Evolutionary conservation across 2,888 invertebrate genomes (phyloP).

Genomic region (Tipula unca): DNA sequence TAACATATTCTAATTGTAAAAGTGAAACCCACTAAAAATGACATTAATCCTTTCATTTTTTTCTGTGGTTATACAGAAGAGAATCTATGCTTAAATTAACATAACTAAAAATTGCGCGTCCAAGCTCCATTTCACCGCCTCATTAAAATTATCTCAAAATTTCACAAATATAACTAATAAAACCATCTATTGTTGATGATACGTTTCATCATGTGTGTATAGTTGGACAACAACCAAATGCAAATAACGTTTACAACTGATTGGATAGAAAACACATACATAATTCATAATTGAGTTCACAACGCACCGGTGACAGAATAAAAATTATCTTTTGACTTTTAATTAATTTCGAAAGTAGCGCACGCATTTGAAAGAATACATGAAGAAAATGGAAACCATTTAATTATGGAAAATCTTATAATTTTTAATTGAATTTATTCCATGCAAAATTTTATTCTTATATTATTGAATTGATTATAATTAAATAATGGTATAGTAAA

Average conservation of each 20-base stretch:
- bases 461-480: not conserved
- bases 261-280: not conserved
- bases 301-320: not conserved
- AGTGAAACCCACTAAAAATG: too few relatives aligned
- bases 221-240: not conserved
- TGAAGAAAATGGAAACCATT: not conserved
- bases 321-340: not conserved
- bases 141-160: too few relatives aligned
- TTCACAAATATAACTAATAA: not conserved
- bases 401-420: not conserved
- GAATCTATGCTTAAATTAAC: too few relatives aligned
- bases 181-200: not conserved
- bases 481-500: not conserved
- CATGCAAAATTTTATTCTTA: not conserved
- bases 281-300: not conserved
- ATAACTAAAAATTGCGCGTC: too few relatives aligned
- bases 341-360: not conserved
- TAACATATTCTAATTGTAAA: too few relatives aligned
- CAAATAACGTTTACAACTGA: not conserved
- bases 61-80: too few relatives aligned
- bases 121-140: too few relatives aligned
- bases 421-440: not conserved
- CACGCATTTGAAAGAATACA: too few relatives aligned
- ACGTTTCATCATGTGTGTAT: not conserved
- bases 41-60: too few relatives aligned